Evolutionary conservation across 2,888 invertebrate species (phyloP), one percentile per base, ranked within the genome.

Genomic region (Caenorhabditis sinica): DNA sequence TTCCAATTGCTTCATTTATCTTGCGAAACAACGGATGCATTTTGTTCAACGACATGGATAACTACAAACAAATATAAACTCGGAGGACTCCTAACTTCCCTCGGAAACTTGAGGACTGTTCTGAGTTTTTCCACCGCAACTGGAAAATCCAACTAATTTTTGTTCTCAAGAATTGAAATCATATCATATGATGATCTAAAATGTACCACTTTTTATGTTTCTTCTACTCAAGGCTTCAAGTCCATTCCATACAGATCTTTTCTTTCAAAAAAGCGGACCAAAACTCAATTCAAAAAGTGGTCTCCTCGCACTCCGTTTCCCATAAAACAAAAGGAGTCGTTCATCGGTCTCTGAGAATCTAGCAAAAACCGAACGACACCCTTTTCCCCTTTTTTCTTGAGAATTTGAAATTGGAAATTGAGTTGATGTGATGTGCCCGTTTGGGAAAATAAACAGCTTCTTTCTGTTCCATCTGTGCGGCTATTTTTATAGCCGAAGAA

Each of bases 391-490:
- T 36, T 51, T 33, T 53, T 56, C 36, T 30, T 49, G 69, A 69
- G 61, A 77, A 77, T 79, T 79, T 65, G 71, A 79, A 79, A 79
- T 79, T 79, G 79, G 79, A 79, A 79, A 79, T 72, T 79, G 79
- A 79, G 79, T 79, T 79, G 79, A 79, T 79, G 79, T 79, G 77
- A 77, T 77, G 77, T 77, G 77, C 51, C 69, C 68, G 40, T 77
- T 69, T 69, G 72, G 36, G 72, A 72, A 72, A 79, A 79, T 72
- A 79, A 79, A 79, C 79, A 79, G 79, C 79, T 23, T 58, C 25
- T 66, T 56, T 65, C 63, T 53, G 28, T 58, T 40, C 56, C 63
- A 40, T 33, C 51, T 49, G 25, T 23, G 43, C 13, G 53, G 49
- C 73, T 75, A 71, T 77, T 77, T 63, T 77, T 60, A 53, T 43